Evolutionary conservation across 2,113 vertebrate species (phyloP).

Genomic region (Erpornis zantholeuca): DNA sequence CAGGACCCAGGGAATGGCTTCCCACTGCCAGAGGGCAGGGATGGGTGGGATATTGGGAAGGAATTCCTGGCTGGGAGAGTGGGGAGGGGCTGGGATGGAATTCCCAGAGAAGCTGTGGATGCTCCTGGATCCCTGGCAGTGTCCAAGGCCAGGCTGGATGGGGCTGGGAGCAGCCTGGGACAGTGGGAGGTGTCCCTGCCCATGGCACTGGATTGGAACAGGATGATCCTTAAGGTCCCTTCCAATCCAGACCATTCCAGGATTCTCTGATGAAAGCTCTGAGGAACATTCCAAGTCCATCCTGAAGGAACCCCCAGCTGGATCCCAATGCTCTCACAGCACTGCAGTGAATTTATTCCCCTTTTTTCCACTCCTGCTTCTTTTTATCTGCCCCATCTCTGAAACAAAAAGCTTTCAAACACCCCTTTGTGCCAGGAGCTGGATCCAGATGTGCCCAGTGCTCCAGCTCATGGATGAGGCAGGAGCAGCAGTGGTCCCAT

Average conservation of each 20-base stretch:
- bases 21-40: not conserved
- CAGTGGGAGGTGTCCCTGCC: not conserved
- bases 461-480: rapidly evolving
- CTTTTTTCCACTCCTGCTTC: not conserved
- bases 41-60: not conserved
- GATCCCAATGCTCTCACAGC: not conserved
- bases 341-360: not conserved
- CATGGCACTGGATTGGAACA: not conserved
- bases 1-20: not conserved
- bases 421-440: not conserved
- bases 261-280: not conserved
- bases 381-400: not conserved
- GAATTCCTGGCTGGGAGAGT: not conserved
- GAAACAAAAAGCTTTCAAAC: not conserved
- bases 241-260: not conserved
- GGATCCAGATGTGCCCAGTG: rapidly evolving
- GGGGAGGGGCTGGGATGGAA: not conserved
- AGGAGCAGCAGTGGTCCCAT: not conserved
- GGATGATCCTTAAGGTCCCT: rapidly evolving
- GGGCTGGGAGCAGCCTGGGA: not conserved
- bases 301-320: rapidly evolving
- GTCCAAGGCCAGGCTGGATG: not conserved
- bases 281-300: rapidly evolving
- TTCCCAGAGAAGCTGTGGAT: not conserved
- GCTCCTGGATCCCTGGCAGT: not conserved